Percentiles rank a stretch among this genome's conserved stretches.
phyloP scores from a whole-genome alignment of 2,888 invertebrate species.

The Stramonita haemastoma region DNA sequence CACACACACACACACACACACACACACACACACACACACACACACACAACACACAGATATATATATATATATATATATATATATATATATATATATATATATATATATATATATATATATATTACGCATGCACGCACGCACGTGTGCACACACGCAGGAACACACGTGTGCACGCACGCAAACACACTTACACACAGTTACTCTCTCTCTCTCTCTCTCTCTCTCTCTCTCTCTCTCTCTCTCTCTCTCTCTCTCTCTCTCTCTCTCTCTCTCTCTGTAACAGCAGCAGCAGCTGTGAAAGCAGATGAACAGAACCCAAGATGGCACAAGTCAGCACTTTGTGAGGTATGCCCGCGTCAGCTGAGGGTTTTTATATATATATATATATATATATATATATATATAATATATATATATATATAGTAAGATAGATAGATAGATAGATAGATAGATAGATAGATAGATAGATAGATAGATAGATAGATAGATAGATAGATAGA shows the following conservation, averaged over 20 bases:
- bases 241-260: neutral
- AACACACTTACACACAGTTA: too few relatives aligned
- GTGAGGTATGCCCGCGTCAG: too few relatives aligned
- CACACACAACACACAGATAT: neutral
- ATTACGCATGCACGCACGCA: too few relatives aligned
- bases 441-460: neutral
- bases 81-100: too few relatives aligned
- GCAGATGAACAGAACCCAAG: too few relatives aligned
- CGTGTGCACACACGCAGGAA: too few relatives aligned
- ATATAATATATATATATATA: neutral
- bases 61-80: too few relatives aligned
- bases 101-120: too few relatives aligned
- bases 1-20: constrained; percentile 20
- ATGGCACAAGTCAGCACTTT: too few relatives aligned
- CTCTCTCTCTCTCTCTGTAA: neutral
- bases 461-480: neutral
- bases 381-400: neutral
- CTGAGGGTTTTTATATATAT: too few relatives aligned
- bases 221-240: constrained; percentile 28
- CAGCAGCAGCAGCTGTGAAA: too few relatives aligned
- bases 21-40: neutral
- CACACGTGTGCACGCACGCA: too few relatives aligned
- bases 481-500: neutral
- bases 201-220: constrained; percentile 27
- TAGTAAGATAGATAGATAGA: neutral